A percentile compares a stretch with the other conserved stretches of the same genome.
Evolutionary conservation across 2,797 vertebrate species (phyloP).

Genomic region (Microctenopoma lineatum): DNA sequence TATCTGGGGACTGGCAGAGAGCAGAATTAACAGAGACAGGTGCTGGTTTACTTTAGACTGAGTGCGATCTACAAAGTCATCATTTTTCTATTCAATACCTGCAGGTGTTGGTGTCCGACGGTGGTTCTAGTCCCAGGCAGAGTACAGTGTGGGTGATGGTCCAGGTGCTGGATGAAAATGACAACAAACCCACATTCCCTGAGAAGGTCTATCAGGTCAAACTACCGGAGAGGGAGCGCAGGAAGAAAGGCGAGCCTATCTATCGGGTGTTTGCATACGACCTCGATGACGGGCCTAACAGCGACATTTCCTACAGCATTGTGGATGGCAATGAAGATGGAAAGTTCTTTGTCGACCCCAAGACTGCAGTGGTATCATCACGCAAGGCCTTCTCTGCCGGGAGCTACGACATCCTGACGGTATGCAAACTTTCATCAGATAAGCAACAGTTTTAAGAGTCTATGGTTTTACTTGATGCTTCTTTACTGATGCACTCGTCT

Average conservation of each 20-base stretch:
- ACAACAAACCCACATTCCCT: conserved; percentile 94
- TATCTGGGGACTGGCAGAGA: conserved; percentile 6
- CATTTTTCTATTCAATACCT: conserved; percentile 2
- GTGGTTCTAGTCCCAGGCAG: conserved; percentile 87
- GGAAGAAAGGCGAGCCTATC: conserved; percentile 91
- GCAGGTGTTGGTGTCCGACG: conserved; percentile 93
- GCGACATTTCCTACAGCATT: conserved; percentile 94
- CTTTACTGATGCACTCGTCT: background rate
- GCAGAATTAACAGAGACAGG: conserved; percentile 27
- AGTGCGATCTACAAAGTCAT: too few relatives aligned
- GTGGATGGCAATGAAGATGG: conserved; percentile 94
- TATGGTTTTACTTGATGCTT: background rate
- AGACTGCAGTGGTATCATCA: conserved; percentile 95
- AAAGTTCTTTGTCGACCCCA: conserved; percentile 96
- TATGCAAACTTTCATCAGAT: conserved; percentile 67
- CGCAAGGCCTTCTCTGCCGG: conserved; percentile 92
- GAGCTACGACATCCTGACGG: conserved; percentile 95
- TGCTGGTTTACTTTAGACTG: background rate
- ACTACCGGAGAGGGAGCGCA: conserved; percentile 92
- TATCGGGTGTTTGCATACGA: conserved; percentile 95
- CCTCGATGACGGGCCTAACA: conserved; percentile 92
- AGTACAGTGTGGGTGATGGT: conserved; percentile 94
- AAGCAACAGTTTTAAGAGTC: background rate
- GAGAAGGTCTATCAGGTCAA: conserved; percentile 96
- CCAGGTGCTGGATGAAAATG: conserved; percentile 94